These are phyloP conservation scores for Teleogryllus occipitalis DNA, from an alignment of 1,140 invertebrate genomes.

Conservation along the genomic window DNA sequence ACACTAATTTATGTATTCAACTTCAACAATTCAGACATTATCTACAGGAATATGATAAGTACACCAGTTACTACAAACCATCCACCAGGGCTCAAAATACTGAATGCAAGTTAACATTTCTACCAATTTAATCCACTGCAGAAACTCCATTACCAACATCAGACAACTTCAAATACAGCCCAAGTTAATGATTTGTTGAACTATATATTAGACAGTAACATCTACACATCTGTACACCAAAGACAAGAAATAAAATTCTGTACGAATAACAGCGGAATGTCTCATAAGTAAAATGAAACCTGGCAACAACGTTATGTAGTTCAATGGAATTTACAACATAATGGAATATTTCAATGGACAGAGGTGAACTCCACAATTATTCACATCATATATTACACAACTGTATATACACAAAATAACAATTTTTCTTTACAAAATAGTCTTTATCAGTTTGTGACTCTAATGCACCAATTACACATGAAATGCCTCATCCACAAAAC, in stretches of 20 bases:
- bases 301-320: not conserved
- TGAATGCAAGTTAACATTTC: not conserved
- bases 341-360: not conserved
- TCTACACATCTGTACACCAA: not conserved
- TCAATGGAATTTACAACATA: not conserved
- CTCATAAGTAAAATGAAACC: not conserved
- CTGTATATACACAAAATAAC: not conserved
- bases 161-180: not conserved
- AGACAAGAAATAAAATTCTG: not conserved
- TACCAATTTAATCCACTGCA: not conserved
- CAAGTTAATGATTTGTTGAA: not conserved
- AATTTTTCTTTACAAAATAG: not conserved
- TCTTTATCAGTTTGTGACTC: not conserved
- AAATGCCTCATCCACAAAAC: not conserved
- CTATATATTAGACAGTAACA: not conserved
- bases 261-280: not conserved
- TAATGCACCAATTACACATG: not conserved
- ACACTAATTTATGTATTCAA: not conserved
- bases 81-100: not conserved
- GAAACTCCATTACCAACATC: not conserved
- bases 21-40: not conserved
- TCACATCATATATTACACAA: not conserved
- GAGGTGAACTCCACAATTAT: not conserved
- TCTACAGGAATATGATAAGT: not conserved
- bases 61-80: not conserved